phyloP scores from a whole-genome alignment of 30 jellyfish, hydroid and myxozoan genomes.

The Clytia hemisphaerica region DNA sequence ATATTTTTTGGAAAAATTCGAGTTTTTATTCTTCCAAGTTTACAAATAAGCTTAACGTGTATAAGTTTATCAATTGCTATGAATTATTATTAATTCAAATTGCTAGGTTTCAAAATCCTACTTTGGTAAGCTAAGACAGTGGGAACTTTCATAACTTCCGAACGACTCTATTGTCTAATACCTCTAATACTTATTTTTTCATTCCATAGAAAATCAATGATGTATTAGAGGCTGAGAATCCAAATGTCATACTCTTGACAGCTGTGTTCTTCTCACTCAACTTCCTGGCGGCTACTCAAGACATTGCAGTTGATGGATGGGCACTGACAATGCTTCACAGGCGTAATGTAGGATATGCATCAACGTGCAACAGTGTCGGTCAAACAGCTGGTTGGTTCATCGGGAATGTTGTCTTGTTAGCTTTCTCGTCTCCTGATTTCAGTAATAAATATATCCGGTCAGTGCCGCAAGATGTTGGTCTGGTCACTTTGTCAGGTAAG shows the following conservation, averaged over 20 bases:
- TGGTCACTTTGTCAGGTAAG: conserved; percentile 53
- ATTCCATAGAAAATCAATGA: conserved; percentile 54
- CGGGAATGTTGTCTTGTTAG: conserved; percentile 93
- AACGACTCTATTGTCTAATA: too few relatives aligned
- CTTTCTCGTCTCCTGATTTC: conserved; percentile 78
- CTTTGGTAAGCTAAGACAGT: too few relatives aligned
- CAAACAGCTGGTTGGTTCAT: conserved; percentile 95
- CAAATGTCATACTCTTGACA: conserved; percentile 70
- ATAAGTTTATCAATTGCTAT: too few relatives aligned
- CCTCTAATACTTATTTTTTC: not conserved
- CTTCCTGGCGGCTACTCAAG: conserved; percentile 99
- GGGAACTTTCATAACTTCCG: too few relatives aligned
- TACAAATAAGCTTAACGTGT: too few relatives aligned
- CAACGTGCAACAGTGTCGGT: conserved; percentile 98
- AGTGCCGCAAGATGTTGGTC: conserved; percentile 52
- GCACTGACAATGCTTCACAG: conserved; percentile 82
- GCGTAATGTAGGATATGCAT: conserved; percentile 85
- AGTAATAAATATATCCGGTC: conserved; percentile 67
- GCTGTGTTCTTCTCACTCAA: conserved; percentile 59
- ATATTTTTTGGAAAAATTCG: too few relatives aligned
- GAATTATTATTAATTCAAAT: too few relatives aligned
- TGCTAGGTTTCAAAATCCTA: too few relatives aligned
- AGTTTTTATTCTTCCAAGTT: too few relatives aligned
- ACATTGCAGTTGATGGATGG: conserved; percentile 99
- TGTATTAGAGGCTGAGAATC: conserved; percentile 62